These are phyloP conservation scores for Phrynocephalus forsythii DNA, from an alignment of 2,797 vertebrate genomes.

Conservation along the genomic window DNA sequence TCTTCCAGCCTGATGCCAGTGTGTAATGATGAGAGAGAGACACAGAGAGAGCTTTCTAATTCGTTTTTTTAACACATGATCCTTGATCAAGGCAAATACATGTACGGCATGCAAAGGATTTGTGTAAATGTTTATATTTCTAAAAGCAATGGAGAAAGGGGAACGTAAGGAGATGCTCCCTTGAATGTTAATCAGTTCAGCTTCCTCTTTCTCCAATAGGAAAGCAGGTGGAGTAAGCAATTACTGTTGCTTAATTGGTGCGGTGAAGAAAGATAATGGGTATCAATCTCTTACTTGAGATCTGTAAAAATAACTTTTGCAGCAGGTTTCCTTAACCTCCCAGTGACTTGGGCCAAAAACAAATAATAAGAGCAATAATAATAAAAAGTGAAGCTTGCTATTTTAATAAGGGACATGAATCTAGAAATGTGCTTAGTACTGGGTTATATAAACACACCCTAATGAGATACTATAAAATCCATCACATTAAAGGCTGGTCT, in stretches of 20 bases:
- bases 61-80: not conserved
- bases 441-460: slow-evolving; percentile 84
- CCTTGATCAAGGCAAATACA: slow-evolving; percentile 58
- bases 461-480: slow-evolving; percentile 86
- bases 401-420: slow-evolving; percentile 86
- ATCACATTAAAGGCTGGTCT: slow-evolving; percentile 83
- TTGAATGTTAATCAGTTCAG: slow-evolving; percentile 51
- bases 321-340: slow-evolving; percentile 72
- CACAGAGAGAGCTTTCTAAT: slow-evolving; percentile 46
- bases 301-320: slow-evolving; percentile 75
- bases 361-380: not conserved
- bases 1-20: slow-evolving; percentile 47
- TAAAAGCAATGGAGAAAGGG: slow-evolving; percentile 39
- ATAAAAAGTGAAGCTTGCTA: slow-evolving; percentile 78
- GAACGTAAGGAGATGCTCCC: slow-evolving; percentile 31
- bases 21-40: slow-evolving; percentile 49
- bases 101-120: slow-evolving; percentile 55
- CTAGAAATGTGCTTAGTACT: slow-evolving; percentile 81
- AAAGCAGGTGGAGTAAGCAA: slow-evolving; percentile 56
- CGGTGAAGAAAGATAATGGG: slow-evolving; percentile 63
- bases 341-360: slow-evolving; percentile 67
- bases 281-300: slow-evolving; percentile 64
- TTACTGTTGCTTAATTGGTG: slow-evolving; percentile 63
- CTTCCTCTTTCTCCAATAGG: slow-evolving; percentile 46
- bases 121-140: slow-evolving; percentile 48